Evolutionary conservation across 92 coral and sea anemone species (phyloP).

Genomic region (Palythoa heliodiscus): DNA sequence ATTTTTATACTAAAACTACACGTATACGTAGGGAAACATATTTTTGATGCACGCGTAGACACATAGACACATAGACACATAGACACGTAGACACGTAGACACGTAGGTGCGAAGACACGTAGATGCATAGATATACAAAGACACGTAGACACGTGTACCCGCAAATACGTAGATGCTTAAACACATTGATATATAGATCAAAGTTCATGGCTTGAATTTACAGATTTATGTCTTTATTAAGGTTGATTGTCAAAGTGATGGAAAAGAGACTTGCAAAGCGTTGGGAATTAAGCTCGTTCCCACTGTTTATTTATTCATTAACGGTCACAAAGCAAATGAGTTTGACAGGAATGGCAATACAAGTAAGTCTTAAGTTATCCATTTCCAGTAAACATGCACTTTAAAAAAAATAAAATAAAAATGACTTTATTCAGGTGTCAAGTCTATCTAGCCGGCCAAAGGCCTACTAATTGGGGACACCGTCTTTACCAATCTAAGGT

Average conservation of each 20-base stretch:
- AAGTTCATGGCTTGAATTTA: neutral
- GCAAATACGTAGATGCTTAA: too few relatives aligned
- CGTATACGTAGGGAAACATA: neutral
- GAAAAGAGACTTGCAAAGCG: conserved; percentile 25
- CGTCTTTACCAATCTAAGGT: too few relatives aligned
- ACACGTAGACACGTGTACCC: too few relatives aligned
- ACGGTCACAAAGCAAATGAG: conserved; percentile 20
- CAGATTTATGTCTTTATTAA: neutral
- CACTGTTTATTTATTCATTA: conserved; percentile 9
- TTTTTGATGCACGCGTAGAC: neutral
- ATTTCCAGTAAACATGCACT: neutral
- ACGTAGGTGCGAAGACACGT: neutral
- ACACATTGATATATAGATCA: too few relatives aligned
- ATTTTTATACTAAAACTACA: neutral
- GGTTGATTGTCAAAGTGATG: conserved; percentile 37
- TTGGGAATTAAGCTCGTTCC: conserved; percentile 26
- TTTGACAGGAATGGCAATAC: conserved; percentile 18
- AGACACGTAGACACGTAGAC: too few relatives aligned
- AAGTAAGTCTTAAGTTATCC: neutral
- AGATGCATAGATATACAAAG: neutral
- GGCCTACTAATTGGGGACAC: too few relatives aligned
- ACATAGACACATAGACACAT: neutral
- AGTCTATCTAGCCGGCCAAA: too few relatives aligned
- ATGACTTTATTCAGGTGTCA: too few relatives aligned
- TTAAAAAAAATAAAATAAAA: too few relatives aligned